Percentiles rank a stretch among this genome's conserved stretches.
phyloP scores from a whole-genome alignment of 2,113 vertebrate genomes.

The Chaetops frenatus region DNA sequence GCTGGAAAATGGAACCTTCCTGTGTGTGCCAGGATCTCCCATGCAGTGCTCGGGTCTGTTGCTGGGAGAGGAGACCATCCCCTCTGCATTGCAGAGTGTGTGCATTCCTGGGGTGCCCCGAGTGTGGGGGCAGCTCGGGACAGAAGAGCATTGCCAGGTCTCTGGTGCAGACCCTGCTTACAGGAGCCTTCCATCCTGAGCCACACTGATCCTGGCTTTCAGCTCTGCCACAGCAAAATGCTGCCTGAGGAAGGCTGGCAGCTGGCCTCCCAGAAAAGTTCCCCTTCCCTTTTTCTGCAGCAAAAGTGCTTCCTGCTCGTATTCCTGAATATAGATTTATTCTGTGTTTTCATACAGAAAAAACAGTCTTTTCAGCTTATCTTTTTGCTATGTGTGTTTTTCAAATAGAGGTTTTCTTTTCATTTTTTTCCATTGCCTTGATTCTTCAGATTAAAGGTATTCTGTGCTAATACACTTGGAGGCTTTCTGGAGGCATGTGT shows the following conservation, averaged over 20 bases:
- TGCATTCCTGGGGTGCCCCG: accelerated
- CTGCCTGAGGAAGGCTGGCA: neutral
- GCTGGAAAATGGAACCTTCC: neutral
- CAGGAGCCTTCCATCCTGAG: neutral
- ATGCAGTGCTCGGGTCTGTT: neutral
- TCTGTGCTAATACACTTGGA: neutral
- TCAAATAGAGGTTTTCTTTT: neutral
- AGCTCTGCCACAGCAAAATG: neutral
- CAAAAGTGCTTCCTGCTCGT: neutral
- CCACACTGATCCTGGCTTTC: neutral
- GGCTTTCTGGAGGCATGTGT: neutral
- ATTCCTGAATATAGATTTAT: neutral
- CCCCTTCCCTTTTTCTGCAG: neutral
- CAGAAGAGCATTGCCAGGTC: neutral
- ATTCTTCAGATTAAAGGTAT: neutral
- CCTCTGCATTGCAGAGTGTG: accelerated
- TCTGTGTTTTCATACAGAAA: neutral
- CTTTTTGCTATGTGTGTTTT: accelerated
- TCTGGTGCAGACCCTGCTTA: neutral
- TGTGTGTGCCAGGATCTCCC: accelerated
- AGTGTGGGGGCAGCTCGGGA: neutral
- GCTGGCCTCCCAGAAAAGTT: accelerated
- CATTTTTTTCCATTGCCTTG: neutral
- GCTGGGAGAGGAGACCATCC: neutral
- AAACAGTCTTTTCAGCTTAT: neutral